A percentile compares a stretch with the other conserved stretches of the same genome.
phyloP scores from a whole-genome alignment of 2,888 invertebrate species.

The Stomorhina lunata region DNA sequence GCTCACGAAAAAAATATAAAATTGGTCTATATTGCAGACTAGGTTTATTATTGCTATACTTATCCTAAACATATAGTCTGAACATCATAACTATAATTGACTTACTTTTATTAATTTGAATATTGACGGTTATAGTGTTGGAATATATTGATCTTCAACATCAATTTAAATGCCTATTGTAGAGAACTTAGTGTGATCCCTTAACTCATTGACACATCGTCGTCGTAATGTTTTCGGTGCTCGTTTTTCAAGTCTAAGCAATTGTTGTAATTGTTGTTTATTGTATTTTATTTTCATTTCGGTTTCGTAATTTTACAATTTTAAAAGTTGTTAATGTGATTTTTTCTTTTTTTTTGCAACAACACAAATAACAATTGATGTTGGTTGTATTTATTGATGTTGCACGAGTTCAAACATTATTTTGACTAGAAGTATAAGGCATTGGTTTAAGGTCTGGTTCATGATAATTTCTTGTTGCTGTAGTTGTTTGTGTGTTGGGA shows the following conservation, averaged over 20 bases:
- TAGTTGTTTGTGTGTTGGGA: neutral
- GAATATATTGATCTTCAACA: too few relatives aligned
- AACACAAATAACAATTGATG: conserved; percentile 26
- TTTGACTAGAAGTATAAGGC: conserved; percentile 50
- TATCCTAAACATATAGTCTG: too few relatives aligned
- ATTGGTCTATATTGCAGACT: too few relatives aligned
- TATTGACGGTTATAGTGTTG: too few relatives aligned
- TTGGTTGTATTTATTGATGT: conserved; percentile 23
- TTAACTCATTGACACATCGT: too few relatives aligned
- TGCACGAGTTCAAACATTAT: conserved; percentile 53
- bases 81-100: too few relatives aligned
- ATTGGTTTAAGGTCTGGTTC: conserved; percentile 53
- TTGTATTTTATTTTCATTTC: conserved; percentile 46
- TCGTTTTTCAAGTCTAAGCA: conserved; percentile 28
- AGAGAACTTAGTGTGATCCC: too few relatives aligned
- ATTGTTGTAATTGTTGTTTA: conserved; percentile 44
- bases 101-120: too few relatives aligned
- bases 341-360: conserved; percentile 30
- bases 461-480: conserved; percentile 22
- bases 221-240: neutral
- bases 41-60: too few relatives aligned
- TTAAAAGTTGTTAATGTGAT: conserved; percentile 61
- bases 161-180: too few relatives aligned
- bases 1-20: too few relatives aligned
- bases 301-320: conserved; percentile 63